A percentile compares a stretch with the other conserved stretches of the same genome.
Evolutionary conservation across 2,888 invertebrate species (phyloP).

Genomic region (Cartodere bifasciata): DNA sequence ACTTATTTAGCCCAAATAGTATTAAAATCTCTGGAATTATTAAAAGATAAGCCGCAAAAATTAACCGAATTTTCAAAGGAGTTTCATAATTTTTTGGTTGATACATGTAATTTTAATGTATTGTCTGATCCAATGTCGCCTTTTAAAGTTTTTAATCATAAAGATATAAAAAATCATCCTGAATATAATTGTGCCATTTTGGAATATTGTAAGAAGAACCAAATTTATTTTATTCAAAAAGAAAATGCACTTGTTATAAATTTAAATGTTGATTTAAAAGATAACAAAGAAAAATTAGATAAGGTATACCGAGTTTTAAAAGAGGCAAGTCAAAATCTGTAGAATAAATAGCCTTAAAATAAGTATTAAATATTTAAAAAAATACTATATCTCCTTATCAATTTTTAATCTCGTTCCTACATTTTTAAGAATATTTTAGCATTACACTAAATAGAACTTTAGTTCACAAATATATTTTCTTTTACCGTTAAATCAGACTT

Average conservation of each 20-base stretch:
- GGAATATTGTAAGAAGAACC: conserved; percentile 21
- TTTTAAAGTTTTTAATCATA: conserved; percentile 25
- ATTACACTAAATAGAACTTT: too few species aligned
- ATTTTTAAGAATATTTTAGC: too few species aligned
- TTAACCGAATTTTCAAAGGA: conserved; percentile 31
- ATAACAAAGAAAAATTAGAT: conserved; percentile 18
- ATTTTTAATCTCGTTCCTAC: too few species aligned
- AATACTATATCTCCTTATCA: too few species aligned
- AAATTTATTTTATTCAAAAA: conserved; percentile 23
- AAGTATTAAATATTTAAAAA: too few species aligned
- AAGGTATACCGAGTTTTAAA: conserved; percentile 21
- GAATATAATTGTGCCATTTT: conserved; percentile 19
- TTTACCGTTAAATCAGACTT: too few species aligned
- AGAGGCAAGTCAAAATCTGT: conserved; percentile 14
- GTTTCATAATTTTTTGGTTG: conserved; percentile 22
- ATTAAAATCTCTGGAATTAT: conserved; percentile 60
- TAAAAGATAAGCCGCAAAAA: conserved; percentile 54
- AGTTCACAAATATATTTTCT: too few species aligned
- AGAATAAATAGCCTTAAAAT: too few species aligned
- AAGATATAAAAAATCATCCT: conserved; percentile 11
- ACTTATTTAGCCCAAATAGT: conserved; percentile 86
- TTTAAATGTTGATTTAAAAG: conserved; percentile 22
- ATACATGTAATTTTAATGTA: conserved; percentile 20
- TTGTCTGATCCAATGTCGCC: conserved; percentile 24
- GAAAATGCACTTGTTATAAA: conserved; percentile 25